Conservation (phyloP, 1,140 invertebrate genomes). For the Papilio xuthus region DNA sequence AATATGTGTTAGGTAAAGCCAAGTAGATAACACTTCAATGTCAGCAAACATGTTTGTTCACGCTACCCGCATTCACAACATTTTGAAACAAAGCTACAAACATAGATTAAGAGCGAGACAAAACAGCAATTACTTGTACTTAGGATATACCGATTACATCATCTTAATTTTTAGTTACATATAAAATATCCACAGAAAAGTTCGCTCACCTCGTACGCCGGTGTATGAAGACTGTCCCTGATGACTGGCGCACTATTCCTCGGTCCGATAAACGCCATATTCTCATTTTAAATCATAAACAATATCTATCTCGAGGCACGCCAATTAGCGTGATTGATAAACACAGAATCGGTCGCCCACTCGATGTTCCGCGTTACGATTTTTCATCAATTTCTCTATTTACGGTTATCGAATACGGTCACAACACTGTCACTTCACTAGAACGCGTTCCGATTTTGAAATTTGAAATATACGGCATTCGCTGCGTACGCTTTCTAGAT, state of each 20-base stretch:
- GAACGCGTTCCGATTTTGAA: conserved; percentile 31
- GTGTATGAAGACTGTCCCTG: conserved; percentile 83
- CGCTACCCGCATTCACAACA: conserved; percentile 25
- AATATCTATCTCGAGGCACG: conserved; percentile 25
- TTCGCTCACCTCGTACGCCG: conserved; percentile 82
- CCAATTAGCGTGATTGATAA: conserved; percentile 33
- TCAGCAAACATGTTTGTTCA: conserved; percentile 20
- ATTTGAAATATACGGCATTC: conserved; percentile 8
- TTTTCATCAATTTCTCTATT: conserved; percentile 36
- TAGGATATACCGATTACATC: conserved; percentile 20
- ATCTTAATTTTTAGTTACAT: conserved; percentile 16
- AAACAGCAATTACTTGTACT: conserved; percentile 15
- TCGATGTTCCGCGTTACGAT: conserved; percentile 28
- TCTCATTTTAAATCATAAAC: conserved; percentile 63
- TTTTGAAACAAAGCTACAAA: conserved; percentile 5
- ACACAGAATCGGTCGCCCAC: conserved; percentile 7
- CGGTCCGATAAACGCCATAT: conserved; percentile 79
- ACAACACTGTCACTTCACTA: conserved; percentile 33
- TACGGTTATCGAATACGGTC: conserved; percentile 20
- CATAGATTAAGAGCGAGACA: conserved; percentile 22
- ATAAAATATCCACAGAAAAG: background rate
- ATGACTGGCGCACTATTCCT: conserved; percentile 82
- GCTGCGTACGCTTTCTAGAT: conserved; percentile 3
- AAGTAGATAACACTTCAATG: conserved; percentile 18
- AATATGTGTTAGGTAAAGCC: background rate